Conservation (phyloP, 1,140 invertebrate species). For the Drosophila pachea region DNA sequence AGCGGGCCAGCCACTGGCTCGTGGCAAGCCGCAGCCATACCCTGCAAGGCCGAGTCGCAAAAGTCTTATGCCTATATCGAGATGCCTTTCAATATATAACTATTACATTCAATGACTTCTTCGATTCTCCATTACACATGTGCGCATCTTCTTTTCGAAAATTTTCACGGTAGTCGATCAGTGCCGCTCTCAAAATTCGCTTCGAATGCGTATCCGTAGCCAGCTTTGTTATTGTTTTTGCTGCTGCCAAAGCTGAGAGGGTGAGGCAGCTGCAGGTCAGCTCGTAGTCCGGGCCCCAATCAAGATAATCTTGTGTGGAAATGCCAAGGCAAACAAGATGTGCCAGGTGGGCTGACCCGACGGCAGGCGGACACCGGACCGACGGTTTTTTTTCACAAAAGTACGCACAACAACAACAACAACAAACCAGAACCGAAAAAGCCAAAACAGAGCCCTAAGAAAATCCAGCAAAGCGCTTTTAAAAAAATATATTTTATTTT, state of each 20-base stretch:
- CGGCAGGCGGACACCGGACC: not conserved
- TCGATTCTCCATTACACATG: too few species aligned
- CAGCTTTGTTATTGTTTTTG: conserved; percentile 8
- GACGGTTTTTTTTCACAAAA: conserved; percentile 18
- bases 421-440: not conserved
- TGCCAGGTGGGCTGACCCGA: not conserved
- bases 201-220: conserved; percentile 20
- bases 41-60: too few species aligned
- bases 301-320: conserved; percentile 47
- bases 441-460: not conserved
- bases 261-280: conserved; percentile 13
- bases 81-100: not conserved
- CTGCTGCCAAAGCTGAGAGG: not conserved
- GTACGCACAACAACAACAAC: not conserved
- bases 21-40: not conserved
- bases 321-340: conserved; percentile 31
- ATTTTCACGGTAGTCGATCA: not conserved
- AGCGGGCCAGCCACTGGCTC: too few species aligned
- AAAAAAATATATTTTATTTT: too few species aligned
- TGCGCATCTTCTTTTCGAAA: too few species aligned
- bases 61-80: too few species aligned
- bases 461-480: not conserved
- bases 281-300: conserved; percentile 31
- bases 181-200: not conserved
- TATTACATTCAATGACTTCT: too few species aligned